These are phyloP conservation scores for Reinhardtius hippoglossoides DNA, from an alignment of 2,113 vertebrate genomes.

Conservation along the genomic window DNA sequence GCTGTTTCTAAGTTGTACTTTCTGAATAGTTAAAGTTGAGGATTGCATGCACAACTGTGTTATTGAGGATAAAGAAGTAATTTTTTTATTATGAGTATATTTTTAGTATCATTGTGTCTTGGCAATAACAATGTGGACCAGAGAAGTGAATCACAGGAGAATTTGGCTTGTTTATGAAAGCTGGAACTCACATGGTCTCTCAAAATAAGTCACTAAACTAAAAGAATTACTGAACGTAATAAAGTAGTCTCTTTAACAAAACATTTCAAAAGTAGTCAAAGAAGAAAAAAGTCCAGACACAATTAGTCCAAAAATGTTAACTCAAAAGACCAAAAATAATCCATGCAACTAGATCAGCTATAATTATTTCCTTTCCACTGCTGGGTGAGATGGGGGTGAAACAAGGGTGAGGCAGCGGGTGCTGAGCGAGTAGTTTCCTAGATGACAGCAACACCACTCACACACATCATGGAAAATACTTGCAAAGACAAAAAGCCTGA, in stretches of 20 bases:
- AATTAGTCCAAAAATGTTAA: neutral
- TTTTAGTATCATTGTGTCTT: neutral
- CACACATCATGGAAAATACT: conserved; percentile 48
- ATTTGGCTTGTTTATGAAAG: neutral
- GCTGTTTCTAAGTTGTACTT: neutral
- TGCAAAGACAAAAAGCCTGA: conserved; percentile 51
- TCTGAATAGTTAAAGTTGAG: neutral
- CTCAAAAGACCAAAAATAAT: neutral
- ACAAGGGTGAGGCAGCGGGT: conserved; percentile 42
- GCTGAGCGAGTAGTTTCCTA: conserved; percentile 67
- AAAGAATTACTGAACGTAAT: too few relatives aligned
- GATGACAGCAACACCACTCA: conserved; percentile 18
- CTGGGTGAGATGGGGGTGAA: conserved; percentile 36
- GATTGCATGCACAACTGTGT: neutral
- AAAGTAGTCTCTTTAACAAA: neutral
- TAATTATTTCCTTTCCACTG: conserved; percentile 27
- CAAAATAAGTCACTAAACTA: neutral
- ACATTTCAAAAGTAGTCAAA: neutral
- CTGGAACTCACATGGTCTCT: neutral
- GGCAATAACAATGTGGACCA: neutral
- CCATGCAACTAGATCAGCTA: neutral
- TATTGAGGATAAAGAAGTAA: too few relatives aligned
- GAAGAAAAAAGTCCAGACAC: neutral
- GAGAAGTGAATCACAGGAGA: neutral
- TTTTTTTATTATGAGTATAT: neutral